Evolutionary conservation across 2,113 vertebrate genomes (phyloP), one percentile per base, ranked within the genome.

Genomic region (Antennarius striatus): DNA sequence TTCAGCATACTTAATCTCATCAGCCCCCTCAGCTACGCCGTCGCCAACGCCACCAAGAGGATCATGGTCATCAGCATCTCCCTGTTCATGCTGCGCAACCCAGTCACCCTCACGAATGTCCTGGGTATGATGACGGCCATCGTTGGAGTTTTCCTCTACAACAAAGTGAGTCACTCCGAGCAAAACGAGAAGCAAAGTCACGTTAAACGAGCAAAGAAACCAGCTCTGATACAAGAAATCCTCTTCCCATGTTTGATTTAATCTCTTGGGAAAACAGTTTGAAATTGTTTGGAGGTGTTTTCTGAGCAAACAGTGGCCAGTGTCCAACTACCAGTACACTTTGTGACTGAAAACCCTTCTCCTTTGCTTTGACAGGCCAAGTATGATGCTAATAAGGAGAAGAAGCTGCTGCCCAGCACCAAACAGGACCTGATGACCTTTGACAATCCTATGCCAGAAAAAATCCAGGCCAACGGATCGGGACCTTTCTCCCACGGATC

Each of bases 21-120:
- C 88, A 99, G 97, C 74, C 98, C 97, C 0, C 92, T 99, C 10
- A 99, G 98, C 79, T 99, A 99, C 74, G 98, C 98, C 0, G 98
- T 99, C 0, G 98, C 98, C 75, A 99, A 99, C 0, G 98, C 97
- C 79, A 99, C 98, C 46, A 99, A 99, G 82, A 92, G 98, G 32
- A 99, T 99, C 91, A 97, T 97, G 93, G 98, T 99, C 56, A 99
- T 99, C 87, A 96, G 93, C 0, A 96, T 99, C 81, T 99, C 98
- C 1, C 92, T 99, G 8, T 77, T 99, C 7, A 94, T 98, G 96
- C 93, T 99, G 59, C 94, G 96, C 67, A 99, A 99, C 75, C 98
- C 98, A 0, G 97, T 99, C 56, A 94, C 89, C 4, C 86, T 92
- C 86, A 95, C 95, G 77, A 99, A 99, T 0, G 91, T 99, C 28